Conservation (phyloP, 2,888 invertebrate genomes). For the Drosophila paranaensis region DNA sequence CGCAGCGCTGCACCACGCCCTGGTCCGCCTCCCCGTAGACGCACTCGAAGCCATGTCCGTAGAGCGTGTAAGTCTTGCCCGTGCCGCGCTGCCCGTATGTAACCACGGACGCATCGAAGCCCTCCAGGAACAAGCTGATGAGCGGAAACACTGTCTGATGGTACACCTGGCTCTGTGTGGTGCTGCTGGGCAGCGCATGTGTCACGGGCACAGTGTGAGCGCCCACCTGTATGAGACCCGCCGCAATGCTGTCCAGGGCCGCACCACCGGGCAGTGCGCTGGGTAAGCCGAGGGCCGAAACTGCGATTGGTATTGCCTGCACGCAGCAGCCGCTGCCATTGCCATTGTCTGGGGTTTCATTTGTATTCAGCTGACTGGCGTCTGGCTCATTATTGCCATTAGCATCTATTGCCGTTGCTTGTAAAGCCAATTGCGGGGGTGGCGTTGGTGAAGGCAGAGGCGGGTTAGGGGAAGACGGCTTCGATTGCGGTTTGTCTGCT, state of each 20-base stretch:
- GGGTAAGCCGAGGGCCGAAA: constrained; percentile 79
- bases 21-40: constrained; percentile 89
- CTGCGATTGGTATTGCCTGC: constrained; percentile 81
- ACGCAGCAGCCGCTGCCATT: constrained; percentile 61
- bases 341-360: constrained; percentile 29
- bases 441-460: neutral
- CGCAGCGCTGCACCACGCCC: constrained; percentile 88
- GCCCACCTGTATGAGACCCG: constrained; percentile 83
- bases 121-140: constrained; percentile 89
- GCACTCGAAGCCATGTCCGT: constrained; percentile 89
- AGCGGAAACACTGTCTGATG: constrained; percentile 88
- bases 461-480: constrained; percentile 19
- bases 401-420: constrained; percentile 33
- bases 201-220: constrained; percentile 86
- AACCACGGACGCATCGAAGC: constrained; percentile 91
- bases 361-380: constrained; percentile 25
- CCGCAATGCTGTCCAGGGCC: constrained; percentile 75
- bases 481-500: constrained; percentile 68
- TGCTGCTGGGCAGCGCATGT: constrained; percentile 87
- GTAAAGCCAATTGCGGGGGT: neutral
- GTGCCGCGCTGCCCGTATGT: constrained; percentile 88
- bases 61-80: constrained; percentile 90
- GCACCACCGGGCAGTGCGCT: constrained; percentile 60
- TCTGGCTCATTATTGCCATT: constrained; percentile 49
- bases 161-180: constrained; percentile 88